Evolutionary conservation across 2,797 vertebrate genomes (phyloP).

Genomic region (Dromococcyx pavoninus): DNA sequence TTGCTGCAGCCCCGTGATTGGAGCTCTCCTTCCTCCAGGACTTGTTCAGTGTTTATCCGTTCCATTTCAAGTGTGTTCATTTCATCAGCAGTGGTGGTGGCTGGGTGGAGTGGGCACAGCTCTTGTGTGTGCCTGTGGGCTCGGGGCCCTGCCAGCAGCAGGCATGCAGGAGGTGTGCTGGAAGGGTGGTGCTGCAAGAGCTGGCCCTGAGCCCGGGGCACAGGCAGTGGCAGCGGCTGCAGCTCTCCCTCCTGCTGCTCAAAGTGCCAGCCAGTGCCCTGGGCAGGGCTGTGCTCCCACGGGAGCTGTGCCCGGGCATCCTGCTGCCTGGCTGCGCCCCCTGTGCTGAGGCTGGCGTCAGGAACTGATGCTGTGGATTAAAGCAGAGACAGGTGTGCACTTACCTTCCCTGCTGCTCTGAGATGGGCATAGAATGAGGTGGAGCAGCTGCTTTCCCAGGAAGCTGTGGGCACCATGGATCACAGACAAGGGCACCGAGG

Average conservation of each 20-base stretch:
- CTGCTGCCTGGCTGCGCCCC: neutral
- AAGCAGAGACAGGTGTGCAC: rapidly evolving
- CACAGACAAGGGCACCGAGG: neutral
- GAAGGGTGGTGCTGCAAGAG: neutral
- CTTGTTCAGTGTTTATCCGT: neutral
- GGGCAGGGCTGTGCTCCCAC: neutral
- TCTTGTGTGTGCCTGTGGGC: rapidly evolving
- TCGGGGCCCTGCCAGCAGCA: neutral
- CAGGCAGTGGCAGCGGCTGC: neutral
- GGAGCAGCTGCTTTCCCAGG: neutral
- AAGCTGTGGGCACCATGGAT: neutral
- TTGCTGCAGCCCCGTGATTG: rapidly evolving
- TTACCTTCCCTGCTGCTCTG: rapidly evolving
- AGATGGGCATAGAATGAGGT: rapidly evolving
- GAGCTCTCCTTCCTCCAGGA: neutral
- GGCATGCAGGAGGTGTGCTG: neutral
- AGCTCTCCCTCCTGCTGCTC: neutral
- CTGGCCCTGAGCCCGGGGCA: too few species aligned
- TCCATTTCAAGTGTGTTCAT: neutral
- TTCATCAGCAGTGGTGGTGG: rapidly evolving
- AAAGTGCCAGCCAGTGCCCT: neutral
- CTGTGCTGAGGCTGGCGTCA: neutral
- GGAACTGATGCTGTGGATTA: rapidly evolving
- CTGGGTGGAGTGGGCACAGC: rapidly evolving
- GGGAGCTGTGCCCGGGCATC: neutral